These are phyloP conservation scores for Lithophane leautieri DNA, from an alignment of 2,888 invertebrate genomes.

Conservation along the genomic window DNA sequence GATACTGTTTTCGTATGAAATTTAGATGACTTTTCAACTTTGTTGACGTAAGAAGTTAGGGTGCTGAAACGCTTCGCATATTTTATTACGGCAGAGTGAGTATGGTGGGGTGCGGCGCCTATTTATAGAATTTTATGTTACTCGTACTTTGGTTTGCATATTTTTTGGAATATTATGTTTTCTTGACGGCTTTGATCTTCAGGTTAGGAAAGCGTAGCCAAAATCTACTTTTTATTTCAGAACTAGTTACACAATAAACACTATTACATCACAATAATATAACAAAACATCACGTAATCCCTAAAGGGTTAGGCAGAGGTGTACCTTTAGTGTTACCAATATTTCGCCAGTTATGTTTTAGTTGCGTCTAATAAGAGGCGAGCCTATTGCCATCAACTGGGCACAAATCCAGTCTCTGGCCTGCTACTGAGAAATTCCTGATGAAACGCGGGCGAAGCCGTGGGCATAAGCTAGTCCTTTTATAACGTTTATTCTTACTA, in stretches of 20 bases:
- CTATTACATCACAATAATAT: not conserved
- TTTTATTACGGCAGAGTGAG: constrained; percentile 11
- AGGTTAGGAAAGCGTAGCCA: not conserved
- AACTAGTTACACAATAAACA: not conserved
- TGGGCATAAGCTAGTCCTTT: no score
- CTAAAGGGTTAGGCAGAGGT: no score
- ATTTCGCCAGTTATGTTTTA: no score
- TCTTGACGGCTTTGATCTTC: not conserved
- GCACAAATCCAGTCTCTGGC: no score
- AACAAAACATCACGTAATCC: no score
- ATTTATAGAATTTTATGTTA: constrained; percentile 5
- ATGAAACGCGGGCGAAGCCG: no score
- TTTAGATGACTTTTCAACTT: constrained; percentile 48
- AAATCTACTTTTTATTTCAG: not conserved
- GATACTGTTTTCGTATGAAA: constrained; percentile 52
- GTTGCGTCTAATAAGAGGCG: no score
- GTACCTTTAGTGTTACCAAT: no score
- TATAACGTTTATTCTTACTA: no score
- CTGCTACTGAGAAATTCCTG: no score
- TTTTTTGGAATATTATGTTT: constrained; percentile 2
- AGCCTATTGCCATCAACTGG: no score
- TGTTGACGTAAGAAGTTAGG: constrained; percentile 12
- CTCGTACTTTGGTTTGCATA: not conserved
- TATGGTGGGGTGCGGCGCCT: not conserved
- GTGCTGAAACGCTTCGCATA: constrained; percentile 20